These are phyloP conservation scores for Muntiacus muntjak DNA, from an alignment of 2,113 vertebrate species.

Conservation along the genomic window DNA sequence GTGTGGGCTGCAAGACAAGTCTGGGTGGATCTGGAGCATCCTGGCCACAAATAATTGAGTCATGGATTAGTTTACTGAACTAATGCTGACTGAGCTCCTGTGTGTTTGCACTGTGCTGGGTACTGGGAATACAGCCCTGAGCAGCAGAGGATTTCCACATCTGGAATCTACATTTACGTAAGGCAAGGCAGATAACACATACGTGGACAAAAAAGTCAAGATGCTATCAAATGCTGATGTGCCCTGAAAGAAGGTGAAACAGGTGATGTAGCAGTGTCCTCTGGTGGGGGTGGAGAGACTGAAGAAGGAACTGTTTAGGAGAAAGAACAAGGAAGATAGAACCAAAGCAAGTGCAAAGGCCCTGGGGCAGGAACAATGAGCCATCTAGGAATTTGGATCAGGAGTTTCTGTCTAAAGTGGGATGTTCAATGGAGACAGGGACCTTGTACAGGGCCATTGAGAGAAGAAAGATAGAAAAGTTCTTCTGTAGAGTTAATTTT, in stretches of 20 bases:
- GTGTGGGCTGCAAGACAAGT: rapidly evolving
- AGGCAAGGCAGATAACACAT: neutral
- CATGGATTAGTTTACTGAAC: too few relatives aligned
- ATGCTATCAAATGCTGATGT: neutral
- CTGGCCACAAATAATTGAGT: neutral
- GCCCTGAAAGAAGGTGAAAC: neutral
- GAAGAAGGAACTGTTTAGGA: neutral
- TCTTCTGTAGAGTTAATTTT: neutral
- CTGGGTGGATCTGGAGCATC: neutral
- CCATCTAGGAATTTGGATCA: neutral
- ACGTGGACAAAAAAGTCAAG: neutral
- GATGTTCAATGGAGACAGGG: neutral
- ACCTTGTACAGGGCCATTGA: neutral
- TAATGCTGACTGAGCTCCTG: neutral
- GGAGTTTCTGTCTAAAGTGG: neutral
- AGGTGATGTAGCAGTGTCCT: neutral
- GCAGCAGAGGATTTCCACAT: neutral
- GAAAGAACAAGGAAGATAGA: neutral
- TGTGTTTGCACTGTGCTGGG: neutral
- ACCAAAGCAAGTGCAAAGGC: neutral
- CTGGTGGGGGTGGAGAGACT: neutral
- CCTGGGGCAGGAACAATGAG: neutral
- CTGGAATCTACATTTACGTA: neutral
- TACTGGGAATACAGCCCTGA: neutral
- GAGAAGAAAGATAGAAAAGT: neutral